Conservation (phyloP, 2,888 invertebrate species). For the Lycaena phlaeas region DNA sequence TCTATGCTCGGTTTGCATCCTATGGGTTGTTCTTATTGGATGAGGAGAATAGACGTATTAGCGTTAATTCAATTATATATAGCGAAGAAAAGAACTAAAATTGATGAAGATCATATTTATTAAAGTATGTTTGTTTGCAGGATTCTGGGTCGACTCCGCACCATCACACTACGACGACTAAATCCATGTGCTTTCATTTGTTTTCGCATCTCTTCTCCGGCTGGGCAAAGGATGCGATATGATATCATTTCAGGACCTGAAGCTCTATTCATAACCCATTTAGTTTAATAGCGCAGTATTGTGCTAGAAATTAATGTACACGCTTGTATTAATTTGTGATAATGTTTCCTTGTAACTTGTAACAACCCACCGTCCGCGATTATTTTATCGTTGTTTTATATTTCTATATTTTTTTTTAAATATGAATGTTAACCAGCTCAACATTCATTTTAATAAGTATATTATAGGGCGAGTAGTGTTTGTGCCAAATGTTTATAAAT, state of each 20-base stretch:
- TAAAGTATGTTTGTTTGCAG: conserved; percentile 35
- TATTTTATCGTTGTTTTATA: conserved; percentile 4
- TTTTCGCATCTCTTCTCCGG: conserved; percentile 25
- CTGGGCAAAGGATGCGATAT: conserved; percentile 34
- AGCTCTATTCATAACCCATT: conserved; percentile 2
- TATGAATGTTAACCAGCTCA: conserved; percentile 44
- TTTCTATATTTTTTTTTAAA: conserved; percentile 4
- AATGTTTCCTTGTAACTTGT: background rate
- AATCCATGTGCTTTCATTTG: conserved; percentile 28
- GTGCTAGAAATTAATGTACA: too few relatives aligned
- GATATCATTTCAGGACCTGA: conserved; percentile 8
- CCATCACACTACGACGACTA: conserved; percentile 56
- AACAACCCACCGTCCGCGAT: background rate
- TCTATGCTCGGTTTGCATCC: too few relatives aligned
- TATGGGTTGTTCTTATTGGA: too few relatives aligned
- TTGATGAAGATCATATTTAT: too few relatives aligned
- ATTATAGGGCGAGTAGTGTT: conserved; percentile 10
- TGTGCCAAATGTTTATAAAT: conserved; percentile 23
- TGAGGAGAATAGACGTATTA: too few relatives aligned
- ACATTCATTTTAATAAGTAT: conserved; percentile 22
- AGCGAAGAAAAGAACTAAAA: too few relatives aligned
- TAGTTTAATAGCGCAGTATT: too few relatives aligned
- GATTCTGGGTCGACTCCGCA: conserved; percentile 52
- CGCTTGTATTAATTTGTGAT: too few relatives aligned
- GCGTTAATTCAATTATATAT: too few relatives aligned